Conservation (phyloP, 2,888 invertebrate genomes). For the Heteromyza rotundicornis region DNA sequence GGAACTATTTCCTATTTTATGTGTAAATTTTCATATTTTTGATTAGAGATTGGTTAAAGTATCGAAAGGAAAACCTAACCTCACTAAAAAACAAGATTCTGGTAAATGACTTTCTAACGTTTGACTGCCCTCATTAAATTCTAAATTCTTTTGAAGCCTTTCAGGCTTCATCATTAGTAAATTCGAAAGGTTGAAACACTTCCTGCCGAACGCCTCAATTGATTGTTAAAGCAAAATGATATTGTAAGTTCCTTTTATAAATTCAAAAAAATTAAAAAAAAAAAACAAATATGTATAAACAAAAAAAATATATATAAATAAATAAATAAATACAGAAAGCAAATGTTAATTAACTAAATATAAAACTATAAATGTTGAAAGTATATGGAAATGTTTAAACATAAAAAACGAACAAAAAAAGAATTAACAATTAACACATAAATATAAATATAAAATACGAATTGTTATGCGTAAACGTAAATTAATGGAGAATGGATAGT, state of each 20-base stretch:
- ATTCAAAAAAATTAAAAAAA: constrained; percentile 5
- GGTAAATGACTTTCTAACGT: too few species aligned
- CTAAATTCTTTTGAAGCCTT: too few species aligned
- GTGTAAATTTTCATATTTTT: too few species aligned
- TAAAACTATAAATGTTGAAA: constrained; percentile 1
- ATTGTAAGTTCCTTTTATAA: constrained; percentile 42
- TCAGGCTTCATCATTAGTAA: too few species aligned
- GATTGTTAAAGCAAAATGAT: constrained; percentile 35
- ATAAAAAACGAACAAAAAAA: background rate
- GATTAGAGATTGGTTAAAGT: too few species aligned
- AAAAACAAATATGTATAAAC: background rate
- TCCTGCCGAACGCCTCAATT: too few species aligned
- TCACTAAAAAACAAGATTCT: too few species aligned
- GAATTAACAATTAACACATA: constrained; percentile 3
- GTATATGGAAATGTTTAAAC: constrained; percentile 1
- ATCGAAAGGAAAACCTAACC: background rate
- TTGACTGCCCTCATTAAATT: too few species aligned
- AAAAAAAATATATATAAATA: constrained; percentile 9
- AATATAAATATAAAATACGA: background rate
- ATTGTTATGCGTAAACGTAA: too few species aligned
- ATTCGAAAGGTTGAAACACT: too few species aligned
- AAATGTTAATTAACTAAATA: constrained; percentile 5
- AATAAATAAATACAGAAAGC: constrained; percentile 3
- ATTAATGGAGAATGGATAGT: too few species aligned
- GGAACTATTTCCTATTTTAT: too few species aligned